Percentiles rank a stretch among this genome's conserved stretches.
Conservation (phyloP, 2,888 invertebrate species). For the Seira ritae region DNA sequence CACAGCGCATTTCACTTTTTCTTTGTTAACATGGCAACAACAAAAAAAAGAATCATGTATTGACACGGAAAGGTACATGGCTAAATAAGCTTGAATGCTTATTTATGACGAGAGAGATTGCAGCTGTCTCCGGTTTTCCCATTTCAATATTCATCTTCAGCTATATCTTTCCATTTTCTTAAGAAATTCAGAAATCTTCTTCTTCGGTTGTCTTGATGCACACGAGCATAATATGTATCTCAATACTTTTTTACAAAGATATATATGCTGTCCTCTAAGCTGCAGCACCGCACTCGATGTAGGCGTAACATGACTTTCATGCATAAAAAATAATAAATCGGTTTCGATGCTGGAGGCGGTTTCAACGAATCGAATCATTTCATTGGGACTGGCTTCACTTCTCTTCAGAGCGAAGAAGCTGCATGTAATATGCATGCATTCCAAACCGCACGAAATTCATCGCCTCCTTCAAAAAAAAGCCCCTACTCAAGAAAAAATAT, state of each 20-base stretch:
- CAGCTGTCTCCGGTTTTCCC: constrained; percentile 14
- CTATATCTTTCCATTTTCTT: neutral
- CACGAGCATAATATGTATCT: too few species aligned
- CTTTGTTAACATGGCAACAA: constrained; percentile 19
- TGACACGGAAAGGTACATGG: constrained; percentile 8
- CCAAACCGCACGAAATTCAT: neutral
- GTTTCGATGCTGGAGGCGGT: constrained; percentile 35
- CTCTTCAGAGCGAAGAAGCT: neutral
- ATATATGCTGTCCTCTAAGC: neutral
- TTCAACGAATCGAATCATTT: constrained; percentile 16
- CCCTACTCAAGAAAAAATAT: neutral
- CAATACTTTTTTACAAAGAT: neutral
- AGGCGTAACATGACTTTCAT: constrained; percentile 10
- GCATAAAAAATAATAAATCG: constrained; percentile 37
- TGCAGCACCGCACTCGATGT: neutral
- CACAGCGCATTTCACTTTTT: neutral
- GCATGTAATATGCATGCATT: neutral
- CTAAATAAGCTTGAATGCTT: constrained; percentile 5
- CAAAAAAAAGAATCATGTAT: neutral
- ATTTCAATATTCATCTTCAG: neutral
- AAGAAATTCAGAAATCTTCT: neutral
- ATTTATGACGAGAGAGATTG: constrained; percentile 21
- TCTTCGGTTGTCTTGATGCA: too few species aligned
- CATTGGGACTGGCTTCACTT: neutral
- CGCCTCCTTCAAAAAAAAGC: neutral